phyloP scores from a whole-genome alignment of 2,888 invertebrate genomes.

The Argyra leucocephala region DNA sequence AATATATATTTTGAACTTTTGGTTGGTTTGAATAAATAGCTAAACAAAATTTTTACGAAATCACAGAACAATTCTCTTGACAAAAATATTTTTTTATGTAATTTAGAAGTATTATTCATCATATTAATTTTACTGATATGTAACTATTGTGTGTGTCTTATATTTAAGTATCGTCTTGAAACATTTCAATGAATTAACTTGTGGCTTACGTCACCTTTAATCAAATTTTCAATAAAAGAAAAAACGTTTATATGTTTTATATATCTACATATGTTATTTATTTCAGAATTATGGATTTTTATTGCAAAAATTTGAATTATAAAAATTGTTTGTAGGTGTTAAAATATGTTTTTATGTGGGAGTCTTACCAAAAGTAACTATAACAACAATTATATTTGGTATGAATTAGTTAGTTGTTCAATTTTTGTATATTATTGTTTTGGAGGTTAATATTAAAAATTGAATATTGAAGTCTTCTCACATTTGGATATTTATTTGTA shows the following conservation, averaged over 20 bases:
- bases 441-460: conserved; percentile 1
- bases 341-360: neutral
- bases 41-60: no score
- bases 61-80: no score
- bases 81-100: no score
- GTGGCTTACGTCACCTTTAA: conserved; percentile 10
- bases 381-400: neutral
- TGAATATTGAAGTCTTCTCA: neutral
- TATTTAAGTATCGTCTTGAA: conserved; percentile 6
- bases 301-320: neutral
- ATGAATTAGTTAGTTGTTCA: neutral
- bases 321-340: conserved; percentile 8
- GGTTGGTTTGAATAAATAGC: no score
- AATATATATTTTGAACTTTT: no score
- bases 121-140: neutral
- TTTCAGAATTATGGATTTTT: neutral
- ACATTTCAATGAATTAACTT: conserved; percentile 7
- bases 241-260: no score
- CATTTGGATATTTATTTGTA: neutral
- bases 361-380: neutral
- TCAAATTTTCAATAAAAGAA: neutral
- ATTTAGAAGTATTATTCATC: no score
- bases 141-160: no score
- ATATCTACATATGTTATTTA: neutral
- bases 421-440: neutral